These are phyloP conservation scores for Cylloceria caligata DNA, from an alignment of 2,888 invertebrate species.

Conservation along the genomic window DNA sequence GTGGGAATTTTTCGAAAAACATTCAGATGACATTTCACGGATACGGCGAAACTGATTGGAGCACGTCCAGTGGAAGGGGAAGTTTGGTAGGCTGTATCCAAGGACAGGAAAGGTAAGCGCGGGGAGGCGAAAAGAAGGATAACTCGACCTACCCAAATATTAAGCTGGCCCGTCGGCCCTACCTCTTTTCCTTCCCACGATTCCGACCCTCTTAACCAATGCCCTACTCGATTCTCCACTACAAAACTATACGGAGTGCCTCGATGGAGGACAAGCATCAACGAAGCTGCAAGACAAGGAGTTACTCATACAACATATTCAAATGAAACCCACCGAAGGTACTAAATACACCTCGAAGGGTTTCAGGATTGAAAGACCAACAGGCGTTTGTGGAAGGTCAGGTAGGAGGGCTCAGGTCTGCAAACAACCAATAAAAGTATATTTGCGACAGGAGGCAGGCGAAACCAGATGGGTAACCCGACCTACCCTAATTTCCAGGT, in stretches of 20 bases:
- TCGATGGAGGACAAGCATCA: slow-evolving; percentile 32
- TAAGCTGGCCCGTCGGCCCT: slow-evolving; percentile 27
- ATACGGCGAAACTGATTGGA: background rate
- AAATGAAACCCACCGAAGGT: slow-evolving; percentile 9
- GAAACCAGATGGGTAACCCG: slow-evolving; percentile 29
- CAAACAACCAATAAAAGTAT: slow-evolving; percentile 21
- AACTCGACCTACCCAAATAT: slow-evolving; percentile 58
- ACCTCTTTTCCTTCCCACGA: slow-evolving; percentile 50
- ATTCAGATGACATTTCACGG: background rate
- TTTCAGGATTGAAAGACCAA: background rate
- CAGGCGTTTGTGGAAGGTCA: slow-evolving; percentile 40
- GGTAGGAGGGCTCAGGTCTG: slow-evolving; percentile 18
- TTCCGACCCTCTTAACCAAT: slow-evolving; percentile 8
- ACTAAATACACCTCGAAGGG: slow-evolving; percentile 16
- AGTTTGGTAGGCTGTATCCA: slow-evolving; percentile 27
- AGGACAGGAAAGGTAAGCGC: background rate
- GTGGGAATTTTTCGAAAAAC: background rate
- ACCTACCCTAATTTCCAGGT: slow-evolving; percentile 66
- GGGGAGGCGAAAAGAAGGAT: background rate
- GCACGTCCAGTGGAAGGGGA: slow-evolving; percentile 39
- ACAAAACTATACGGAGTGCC: slow-evolving; percentile 34
- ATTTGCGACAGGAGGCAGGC: background rate
- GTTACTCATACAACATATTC: background rate
- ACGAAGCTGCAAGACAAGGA: slow-evolving; percentile 34
- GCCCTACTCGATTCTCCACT: slow-evolving; percentile 47